Percentiles rank a stretch among this genome's conserved stretches.
Evolutionary conservation across 2,797 vertebrate genomes (phyloP).

Genomic region (Platalea minor): DNA sequence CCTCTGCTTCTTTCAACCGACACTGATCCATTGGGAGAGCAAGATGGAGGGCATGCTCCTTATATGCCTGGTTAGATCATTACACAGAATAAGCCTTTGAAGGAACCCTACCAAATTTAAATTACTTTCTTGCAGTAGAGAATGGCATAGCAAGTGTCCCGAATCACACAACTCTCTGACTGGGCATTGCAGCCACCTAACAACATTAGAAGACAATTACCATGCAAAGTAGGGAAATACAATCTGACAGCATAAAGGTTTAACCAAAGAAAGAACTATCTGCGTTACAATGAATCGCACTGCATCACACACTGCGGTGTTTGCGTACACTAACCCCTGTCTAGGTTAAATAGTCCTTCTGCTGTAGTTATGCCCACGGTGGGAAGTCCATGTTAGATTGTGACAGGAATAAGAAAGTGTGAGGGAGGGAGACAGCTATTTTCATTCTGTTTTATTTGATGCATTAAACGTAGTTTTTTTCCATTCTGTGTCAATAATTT

Average conservation of each 20-base stretch:
- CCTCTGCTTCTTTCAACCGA: not conserved
- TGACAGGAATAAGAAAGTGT: not conserved
- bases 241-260: not conserved
- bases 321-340: not conserved
- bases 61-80: not conserved
- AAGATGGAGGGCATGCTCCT: not conserved
- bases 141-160: not conserved
- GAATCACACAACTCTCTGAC: not conserved
- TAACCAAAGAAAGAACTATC: not conserved
- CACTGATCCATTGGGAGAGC: not conserved
- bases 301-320: rapidly evolving
- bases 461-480: not conserved
- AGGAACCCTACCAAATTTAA: not conserved
- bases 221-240: not conserved
- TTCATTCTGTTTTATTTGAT: not conserved
- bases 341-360: not conserved
- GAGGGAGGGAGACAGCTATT: not conserved
- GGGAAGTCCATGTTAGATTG: not conserved
- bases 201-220: not conserved
- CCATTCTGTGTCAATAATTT: not conserved
- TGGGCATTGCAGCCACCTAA: not conserved
- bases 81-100: not conserved
- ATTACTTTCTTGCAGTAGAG: not conserved
- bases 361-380: not conserved
- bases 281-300: rapidly evolving